Percentiles rank a stretch among this genome's conserved stretches.
Evolutionary conservation across 1,140 invertebrate genomes (phyloP).

Genomic region (Cyclina sinensis): DNA sequence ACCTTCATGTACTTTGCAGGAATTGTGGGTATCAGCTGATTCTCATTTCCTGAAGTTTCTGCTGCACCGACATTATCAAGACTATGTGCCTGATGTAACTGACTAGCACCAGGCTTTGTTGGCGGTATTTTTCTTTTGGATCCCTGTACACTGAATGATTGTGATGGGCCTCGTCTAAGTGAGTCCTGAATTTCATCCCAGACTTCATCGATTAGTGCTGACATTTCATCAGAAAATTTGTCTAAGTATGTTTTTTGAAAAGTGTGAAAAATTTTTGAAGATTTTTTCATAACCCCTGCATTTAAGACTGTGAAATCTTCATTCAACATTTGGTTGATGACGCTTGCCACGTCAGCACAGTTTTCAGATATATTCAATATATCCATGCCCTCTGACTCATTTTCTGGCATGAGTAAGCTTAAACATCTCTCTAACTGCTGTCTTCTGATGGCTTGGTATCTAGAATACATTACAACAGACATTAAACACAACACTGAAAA

Average conservation of each 20-base stretch:
- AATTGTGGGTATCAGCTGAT: slow-evolving; percentile 1
- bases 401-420: slow-evolving; percentile 77
- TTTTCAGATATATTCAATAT: slow-evolving; percentile 79
- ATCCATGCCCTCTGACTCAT: slow-evolving; percentile 76
- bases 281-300: slow-evolving; percentile 80
- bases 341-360: slow-evolving; percentile 77
- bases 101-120: slow-evolving; percentile 46
- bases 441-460: slow-evolving; percentile 74
- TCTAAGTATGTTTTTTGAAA: slow-evolving; percentile 84
- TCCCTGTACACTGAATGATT: slow-evolving; percentile 50
- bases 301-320: slow-evolving; percentile 84
- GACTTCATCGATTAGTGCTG: slow-evolving; percentile 82
- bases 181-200: slow-evolving; percentile 80
- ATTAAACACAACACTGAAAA: too few relatives aligned
- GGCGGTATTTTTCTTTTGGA: slow-evolving; percentile 31
- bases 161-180: slow-evolving; percentile 69
- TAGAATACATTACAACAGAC: too few relatives aligned
- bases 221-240: slow-evolving; percentile 84
- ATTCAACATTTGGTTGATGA: slow-evolving; percentile 83
- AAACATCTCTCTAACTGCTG: slow-evolving; percentile 82
- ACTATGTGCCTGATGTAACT: slow-evolving; percentile 72
- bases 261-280: slow-evolving; percentile 75
- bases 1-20: slow-evolving; percentile 74
- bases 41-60: not conserved
- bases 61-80: slow-evolving; percentile 62